Evolutionary conservation across 2,797 vertebrate species (phyloP), one percentile per base, ranked within the genome.

Genomic region (Poecilia picta): DNA sequence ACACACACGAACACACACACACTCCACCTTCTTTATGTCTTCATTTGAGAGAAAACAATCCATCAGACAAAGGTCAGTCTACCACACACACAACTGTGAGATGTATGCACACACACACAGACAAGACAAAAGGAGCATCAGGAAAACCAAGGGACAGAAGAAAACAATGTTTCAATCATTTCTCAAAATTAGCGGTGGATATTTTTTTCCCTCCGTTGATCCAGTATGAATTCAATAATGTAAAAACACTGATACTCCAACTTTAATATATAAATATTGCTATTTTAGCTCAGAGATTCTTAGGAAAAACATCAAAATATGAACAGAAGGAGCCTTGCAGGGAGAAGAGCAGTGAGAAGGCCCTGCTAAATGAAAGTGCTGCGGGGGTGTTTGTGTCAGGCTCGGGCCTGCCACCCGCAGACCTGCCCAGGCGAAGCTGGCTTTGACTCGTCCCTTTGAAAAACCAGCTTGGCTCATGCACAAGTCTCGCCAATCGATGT

Each of bases 41-140:
- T 89, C 81, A 90, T 94, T 92, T 90, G 81, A 83, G 84, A 91
- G 87, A 91, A 94, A 92, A 92, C 90, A 94, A 94, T 94, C 89
- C 89, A 93, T 93, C 89, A 94, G 89, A 84, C 85, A 93, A 93
- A 93, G 92, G 89, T 93, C 92, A 91, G 71, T 43, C 45, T 76
- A 82, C 75, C 80, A 23, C 72, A 68, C 39, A 83, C 84, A 79
- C 75, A 77, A 64, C 55, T 68, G 74, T 62, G 81, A 71, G 62
- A 80, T 59, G 70, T 20, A 84, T 36, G 72, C 62, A 81, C 39
- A 82, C 75, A 76, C 59, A 79, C 66, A 74, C 62, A 82, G 57
- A 66, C 55, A 77, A 62, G 57, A 59, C 68, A 77, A 72, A 72
- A 64, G 51, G n/a, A 81, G 66, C 8, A 64, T 47, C 57, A 76